Conservation (phyloP, 1,140 invertebrate genomes). For the fruit fly (Drosophila melanogaster) region Release_6_plus_ISO1_MT NT_033779.5:1036001-1036500, state of each 20-base stretch:
- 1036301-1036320: too few relatives aligned
- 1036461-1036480: conserved; percentile 38
- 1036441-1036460: conserved; percentile 49
- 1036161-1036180: conserved; percentile 3
- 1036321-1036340: too few relatives aligned
- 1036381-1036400: too few relatives aligned
- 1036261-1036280: background rate
- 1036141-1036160: conserved; percentile 56
- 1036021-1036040: conserved; percentile 22
- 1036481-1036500: background rate
- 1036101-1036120: conserved; percentile 73
- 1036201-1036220: conserved; percentile 75
- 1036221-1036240: conserved; percentile 10
- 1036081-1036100: background rate
- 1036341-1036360: too few relatives aligned
- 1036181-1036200: conserved; percentile 65
- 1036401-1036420: conserved; percentile 34
- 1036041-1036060: background rate
- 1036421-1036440: conserved; percentile 23
- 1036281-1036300: background rate
- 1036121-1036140: conserved; percentile 39
- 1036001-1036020: conserved; percentile 35
- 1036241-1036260: conserved; percentile 1
- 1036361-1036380: too few relatives aligned
- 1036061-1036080: background rate